Conservation (phyloP, 2,797 vertebrate species). For the Leuciscus waleckii region DNA sequence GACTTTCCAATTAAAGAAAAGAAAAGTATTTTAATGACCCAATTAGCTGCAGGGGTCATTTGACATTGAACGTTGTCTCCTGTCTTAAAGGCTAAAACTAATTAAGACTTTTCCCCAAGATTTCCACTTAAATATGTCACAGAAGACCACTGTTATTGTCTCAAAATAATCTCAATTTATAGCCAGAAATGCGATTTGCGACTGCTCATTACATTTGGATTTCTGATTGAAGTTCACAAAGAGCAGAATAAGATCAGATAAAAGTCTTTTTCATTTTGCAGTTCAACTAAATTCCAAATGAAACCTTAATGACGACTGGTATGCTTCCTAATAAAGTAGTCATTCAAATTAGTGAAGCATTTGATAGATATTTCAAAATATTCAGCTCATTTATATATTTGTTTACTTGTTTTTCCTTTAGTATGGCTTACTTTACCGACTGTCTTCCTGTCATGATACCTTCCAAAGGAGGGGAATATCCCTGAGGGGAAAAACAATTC, state of each 20-base stretch:
- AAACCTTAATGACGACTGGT: neutral
- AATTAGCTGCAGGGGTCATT: slow-evolving; percentile 59
- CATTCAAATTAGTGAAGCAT: neutral
- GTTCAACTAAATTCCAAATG: slow-evolving; percentile 13
- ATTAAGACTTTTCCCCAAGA: slow-evolving; percentile 44
- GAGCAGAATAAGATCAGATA: slow-evolving; percentile 6
- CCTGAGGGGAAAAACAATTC: neutral
- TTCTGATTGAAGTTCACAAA: slow-evolving; percentile 14
- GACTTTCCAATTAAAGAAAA: slow-evolving; percentile 50
- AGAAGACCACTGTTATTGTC: slow-evolving; percentile 32
- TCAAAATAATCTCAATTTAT: slow-evolving; percentile 29
- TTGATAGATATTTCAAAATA: neutral
- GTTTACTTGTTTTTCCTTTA: neutral
- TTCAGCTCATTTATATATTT: neutral
- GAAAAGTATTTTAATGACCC: slow-evolving; percentile 53
- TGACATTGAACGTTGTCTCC: slow-evolving; percentile 49
- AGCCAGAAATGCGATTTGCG: slow-evolving; percentile 1
- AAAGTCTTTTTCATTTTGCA: slow-evolving; percentile 9
- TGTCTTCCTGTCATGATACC: neutral
- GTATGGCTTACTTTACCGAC: neutral
- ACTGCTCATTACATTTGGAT: slow-evolving; percentile 1
- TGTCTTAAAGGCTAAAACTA: slow-evolving; percentile 56
- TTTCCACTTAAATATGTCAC: slow-evolving; percentile 38
- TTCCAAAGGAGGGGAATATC: neutral
- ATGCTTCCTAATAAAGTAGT: neutral